Conservation (phyloP, 2,888 invertebrate genomes). For the Athalia rosae region DNA sequence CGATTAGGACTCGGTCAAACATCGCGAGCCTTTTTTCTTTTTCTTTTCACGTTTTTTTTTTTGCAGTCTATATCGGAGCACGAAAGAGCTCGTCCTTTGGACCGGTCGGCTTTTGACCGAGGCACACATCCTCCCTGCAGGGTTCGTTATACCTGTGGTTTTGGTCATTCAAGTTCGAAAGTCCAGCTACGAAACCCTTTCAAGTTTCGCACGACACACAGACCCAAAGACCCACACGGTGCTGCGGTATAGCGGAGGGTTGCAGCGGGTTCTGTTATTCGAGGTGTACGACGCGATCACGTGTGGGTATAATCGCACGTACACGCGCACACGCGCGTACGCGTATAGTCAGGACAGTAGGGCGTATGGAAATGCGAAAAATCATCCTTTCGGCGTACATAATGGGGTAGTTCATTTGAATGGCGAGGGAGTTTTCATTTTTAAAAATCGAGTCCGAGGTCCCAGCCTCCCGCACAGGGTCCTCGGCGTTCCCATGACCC, state of each 20-base stretch:
- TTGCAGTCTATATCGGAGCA: no score
- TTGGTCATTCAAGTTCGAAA: conserved; percentile 19
- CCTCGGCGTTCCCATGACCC: conserved; percentile 37
- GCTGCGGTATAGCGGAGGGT: neutral
- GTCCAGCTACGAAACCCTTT: conserved; percentile 12
- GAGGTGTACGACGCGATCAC: no score
- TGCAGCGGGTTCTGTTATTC: no score
- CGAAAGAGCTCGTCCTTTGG: neutral
- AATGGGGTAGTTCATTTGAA: conserved; percentile 20
- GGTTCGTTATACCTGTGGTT: conserved; percentile 27
- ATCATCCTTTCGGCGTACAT: neutral
- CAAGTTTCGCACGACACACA: conserved; percentile 42
- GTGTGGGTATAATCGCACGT: no score
- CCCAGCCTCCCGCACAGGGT: conserved; percentile 22
- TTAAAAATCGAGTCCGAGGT: conserved; percentile 17
- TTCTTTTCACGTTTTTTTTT: no score
- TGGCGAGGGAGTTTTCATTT: conserved; percentile 37
- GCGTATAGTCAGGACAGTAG: no score
- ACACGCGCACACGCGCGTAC: no score
- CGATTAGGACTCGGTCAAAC: no score
- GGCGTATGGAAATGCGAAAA: neutral
- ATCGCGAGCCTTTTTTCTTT: no score
- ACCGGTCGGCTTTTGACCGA: conserved; percentile 1
- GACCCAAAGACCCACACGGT: conserved; percentile 39
- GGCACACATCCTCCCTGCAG: neutral